Evolutionary conservation across 2,888 invertebrate species (phyloP).

Genomic region (Acleris holmiana): DNA sequence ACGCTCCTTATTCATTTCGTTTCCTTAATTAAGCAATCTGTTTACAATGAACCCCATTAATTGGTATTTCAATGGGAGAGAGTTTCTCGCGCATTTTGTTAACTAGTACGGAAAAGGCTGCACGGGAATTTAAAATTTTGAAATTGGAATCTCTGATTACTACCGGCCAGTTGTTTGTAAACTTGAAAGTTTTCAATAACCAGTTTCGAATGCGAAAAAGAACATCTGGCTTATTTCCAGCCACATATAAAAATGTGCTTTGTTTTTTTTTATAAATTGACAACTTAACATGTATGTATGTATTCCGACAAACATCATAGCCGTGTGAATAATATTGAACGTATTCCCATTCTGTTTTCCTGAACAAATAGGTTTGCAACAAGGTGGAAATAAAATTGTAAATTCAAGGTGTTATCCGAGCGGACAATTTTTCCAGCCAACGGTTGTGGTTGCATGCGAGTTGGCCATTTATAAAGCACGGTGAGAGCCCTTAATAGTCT

Average conservation of each 20-base stretch:
- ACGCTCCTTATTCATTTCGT: slow-evolving; percentile 79
- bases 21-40: slow-evolving; percentile 83
- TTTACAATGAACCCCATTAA: slow-evolving; percentile 81
- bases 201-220: background rate
- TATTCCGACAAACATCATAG: background rate
- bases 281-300: background rate
- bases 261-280: too few relatives aligned
- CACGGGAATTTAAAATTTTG: slow-evolving; percentile 51
- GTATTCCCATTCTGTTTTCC: background rate
- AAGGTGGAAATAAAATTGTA: slow-evolving; percentile 59
- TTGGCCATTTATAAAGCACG: slow-evolving; percentile 73
- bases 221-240: background rate
- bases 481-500: slow-evolving; percentile 81
- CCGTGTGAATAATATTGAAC: background rate
- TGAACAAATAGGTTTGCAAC: slow-evolving; percentile 28
- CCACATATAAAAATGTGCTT: background rate
- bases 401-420: slow-evolving; percentile 65
- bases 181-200: slow-evolving; percentile 23
- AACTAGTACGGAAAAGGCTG: slow-evolving; percentile 55
- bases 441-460: slow-evolving; percentile 73
- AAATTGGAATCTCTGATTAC: slow-evolving; percentile 40
- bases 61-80: slow-evolving; percentile 75
- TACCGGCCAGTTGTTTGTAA: slow-evolving; percentile 37
- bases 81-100: slow-evolving; percentile 66
- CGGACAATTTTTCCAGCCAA: slow-evolving; percentile 63